Conservation (phyloP, 2,797 vertebrate species). For the Chaunax sp. region DNA sequence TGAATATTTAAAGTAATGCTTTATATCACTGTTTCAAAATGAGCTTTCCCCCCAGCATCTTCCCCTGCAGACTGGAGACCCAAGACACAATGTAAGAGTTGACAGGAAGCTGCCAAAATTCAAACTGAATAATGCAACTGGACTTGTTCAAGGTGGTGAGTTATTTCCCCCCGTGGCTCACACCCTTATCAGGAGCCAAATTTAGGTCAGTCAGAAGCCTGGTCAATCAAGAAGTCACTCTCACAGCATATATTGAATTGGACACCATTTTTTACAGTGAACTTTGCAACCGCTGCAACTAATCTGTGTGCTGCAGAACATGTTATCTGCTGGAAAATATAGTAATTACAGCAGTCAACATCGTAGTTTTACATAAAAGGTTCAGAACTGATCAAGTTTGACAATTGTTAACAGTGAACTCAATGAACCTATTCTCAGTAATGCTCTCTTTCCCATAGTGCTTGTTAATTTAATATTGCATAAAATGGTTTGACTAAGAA, state of each 20-base stretch:
- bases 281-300: not conserved
- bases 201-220: slow-evolving; percentile 40
- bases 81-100: slow-evolving; percentile 33
- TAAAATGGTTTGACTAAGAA: not conserved
- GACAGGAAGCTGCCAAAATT: slow-evolving; percentile 25
- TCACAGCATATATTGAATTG: slow-evolving; percentile 10
- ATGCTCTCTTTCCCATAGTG: not conserved
- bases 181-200: slow-evolving; percentile 40
- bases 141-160: slow-evolving; percentile 26
- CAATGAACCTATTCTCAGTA: not conserved
- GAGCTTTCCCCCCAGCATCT: not conserved
- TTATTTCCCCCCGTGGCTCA: slow-evolving; percentile 21
- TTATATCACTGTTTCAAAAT: slow-evolving; percentile 7
- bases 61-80: not conserved
- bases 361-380: slow-evolving; percentile 22
- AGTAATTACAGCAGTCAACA: slow-evolving; percentile 26
- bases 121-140: slow-evolving; percentile 45
- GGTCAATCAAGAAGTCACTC: slow-evolving; percentile 34
- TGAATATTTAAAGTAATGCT: slow-evolving; percentile 18
- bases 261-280: slow-evolving; percentile 11
- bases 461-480: slow-evolving; percentile 17
- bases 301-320: slow-evolving; percentile 20
- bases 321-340: slow-evolving; percentile 25
- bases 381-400: slow-evolving; percentile 15
- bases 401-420: slow-evolving; percentile 14